Conservation (phyloP, 2,797 vertebrate species). For the Spinibarbus caldwelli region DNA sequence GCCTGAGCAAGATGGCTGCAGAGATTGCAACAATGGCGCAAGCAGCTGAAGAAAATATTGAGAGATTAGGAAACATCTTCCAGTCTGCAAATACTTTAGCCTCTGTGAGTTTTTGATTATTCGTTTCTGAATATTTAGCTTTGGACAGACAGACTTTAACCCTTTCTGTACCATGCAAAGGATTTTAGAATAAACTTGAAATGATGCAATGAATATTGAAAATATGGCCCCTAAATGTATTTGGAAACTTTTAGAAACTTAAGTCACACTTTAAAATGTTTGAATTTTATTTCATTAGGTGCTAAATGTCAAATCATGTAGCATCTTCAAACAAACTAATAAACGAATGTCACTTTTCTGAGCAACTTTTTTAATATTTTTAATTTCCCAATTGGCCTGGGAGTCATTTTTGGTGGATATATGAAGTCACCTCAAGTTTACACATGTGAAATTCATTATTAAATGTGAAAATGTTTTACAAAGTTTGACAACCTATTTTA, state of each 20-base stretch:
- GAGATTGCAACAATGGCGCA: neutral
- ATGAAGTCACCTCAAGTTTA: neutral
- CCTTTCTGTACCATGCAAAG: neutral
- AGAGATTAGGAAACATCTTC: neutral
- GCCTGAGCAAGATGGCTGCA: slow-evolving; percentile 26
- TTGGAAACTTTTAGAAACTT: neutral
- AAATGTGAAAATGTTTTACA: neutral
- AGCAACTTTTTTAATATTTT: neutral
- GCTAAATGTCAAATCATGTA: neutral
- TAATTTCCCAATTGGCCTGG: neutral
- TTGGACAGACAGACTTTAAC: neutral
- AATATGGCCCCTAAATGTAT: neutral
- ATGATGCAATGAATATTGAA: neutral
- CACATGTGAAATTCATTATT: neutral
- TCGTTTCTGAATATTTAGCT: neutral
- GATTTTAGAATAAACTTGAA: neutral
- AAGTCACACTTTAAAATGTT: neutral
- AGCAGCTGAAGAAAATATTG: neutral
- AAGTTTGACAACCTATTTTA: neutral
- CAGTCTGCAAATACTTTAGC: neutral
- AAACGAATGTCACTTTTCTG: neutral
- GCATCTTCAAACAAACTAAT: neutral
- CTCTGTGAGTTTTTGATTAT: neutral
- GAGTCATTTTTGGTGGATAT: neutral
- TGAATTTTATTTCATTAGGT: neutral